Base-by-base conservation (phyloP, 64 coral and sea anemone genomes). In the Montipora capricornis region DNA sequence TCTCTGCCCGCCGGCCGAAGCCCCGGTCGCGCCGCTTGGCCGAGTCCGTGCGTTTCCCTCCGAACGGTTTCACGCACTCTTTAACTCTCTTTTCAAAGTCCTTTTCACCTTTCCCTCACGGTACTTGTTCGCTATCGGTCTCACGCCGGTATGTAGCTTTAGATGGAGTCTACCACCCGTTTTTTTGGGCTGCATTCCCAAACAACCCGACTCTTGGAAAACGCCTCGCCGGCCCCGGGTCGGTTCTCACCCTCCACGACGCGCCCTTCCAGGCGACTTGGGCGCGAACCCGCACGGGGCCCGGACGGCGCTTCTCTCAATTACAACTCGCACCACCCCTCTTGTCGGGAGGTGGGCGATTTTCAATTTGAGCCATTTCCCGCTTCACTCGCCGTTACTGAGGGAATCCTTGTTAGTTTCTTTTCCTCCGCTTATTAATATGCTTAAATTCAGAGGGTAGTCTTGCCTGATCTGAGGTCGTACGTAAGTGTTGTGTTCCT, bases 61-160 rank as follows among this genome's bases (percentile, higher is more conserved):
- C 11, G 53, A 6, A 87, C 91, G 91, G 91, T 93, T 93, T 93
- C 91, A 93, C 91, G 48, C 71, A 88, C 85, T 75, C 6, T 88
- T 88, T 59, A 88, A 90, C 83, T 90, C 73, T 95, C 93, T 95
- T 84, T 95, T 84, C 93, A 95, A 85, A 90, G 80, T 95, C 12
- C 84, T 94, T 94, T 93, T 94, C 92, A 94, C 80, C 92, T 93
- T 93, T 93, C 91, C 91, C 91, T 87, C 82, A 67, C 91, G 91
- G 91, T 93, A 93, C 91, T 37, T 37, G 92, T 88, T 94, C 93
- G 59, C 87, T 87, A 88, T 88, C 87, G 87, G 87, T 88, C 70
- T 88, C 87, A 76, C 49, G 87, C 48, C 71, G 3, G 73, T 88
- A 88, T 88, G 75, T 76, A 88, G 87, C 87, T 88, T 88, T 75